Base-by-base conservation (phyloP, 2,113 vertebrate genomes). In the Xyrauchen texanus region DNA sequence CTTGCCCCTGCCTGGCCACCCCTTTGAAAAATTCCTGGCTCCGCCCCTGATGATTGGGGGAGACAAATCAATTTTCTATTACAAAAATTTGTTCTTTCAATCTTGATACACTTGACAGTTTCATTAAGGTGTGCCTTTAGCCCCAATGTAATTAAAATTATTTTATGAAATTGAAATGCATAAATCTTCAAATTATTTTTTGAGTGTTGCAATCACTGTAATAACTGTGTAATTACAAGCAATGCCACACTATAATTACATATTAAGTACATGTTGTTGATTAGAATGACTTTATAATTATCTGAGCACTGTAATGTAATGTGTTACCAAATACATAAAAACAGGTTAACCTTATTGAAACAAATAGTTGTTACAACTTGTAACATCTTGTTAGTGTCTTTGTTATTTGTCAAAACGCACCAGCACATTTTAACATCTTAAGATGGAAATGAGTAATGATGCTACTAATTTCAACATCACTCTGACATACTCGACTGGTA, bases 401-500 rank as follows among this genome's bases (percentile, higher is more conserved):
- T 57, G 5, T 11, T 52, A 52, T 52, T 52, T 52, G 51, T 10
- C 51, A 8, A 52, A 34, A 34, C 21, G 21, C 21, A 34, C 21
- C 21, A 4, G 12, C 15, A 10, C 9, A 16, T 10, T 12, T 16
- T 7, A 46, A 72, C 34, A 72, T 60, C 9, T 47, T 46, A 42
- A 16, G n/a, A 72, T 5, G 8, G 4, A 15, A 6, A 60, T 72
- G n/a, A 45, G 55, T 71, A 64, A 78, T 46, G 34, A 57, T 64
- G 49, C 55, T 64, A 45, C 45, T 63, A 46, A 70, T 77, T 47
- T 69, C n/a, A 79, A 34, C 21, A 53, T 70, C 76, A 66, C 81
- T 83, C 78, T 83, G 73, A 51, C 46, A 74, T 72, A 81, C 77
- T 44, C 70, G 82, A 79, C 84, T 61, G 72, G 81, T 90, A 90